These are phyloP conservation scores for Eupithecia insigniata DNA, from an alignment of 2,888 invertebrate genomes.

Conservation along the genomic window DNA sequence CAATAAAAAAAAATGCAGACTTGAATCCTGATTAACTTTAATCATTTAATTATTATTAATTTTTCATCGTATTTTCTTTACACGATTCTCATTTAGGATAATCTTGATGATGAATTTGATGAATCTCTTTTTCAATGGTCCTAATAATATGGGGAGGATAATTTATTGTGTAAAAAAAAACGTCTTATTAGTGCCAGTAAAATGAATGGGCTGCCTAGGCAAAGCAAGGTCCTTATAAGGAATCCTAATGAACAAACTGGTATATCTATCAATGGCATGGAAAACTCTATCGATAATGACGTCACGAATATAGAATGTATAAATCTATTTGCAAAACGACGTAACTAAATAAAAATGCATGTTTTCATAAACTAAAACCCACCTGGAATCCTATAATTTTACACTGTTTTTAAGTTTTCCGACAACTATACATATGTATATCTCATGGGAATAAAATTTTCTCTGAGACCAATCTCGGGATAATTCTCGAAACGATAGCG, in stretches of 20 bases:
- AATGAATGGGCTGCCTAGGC: background rate
- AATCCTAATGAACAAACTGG: slow-evolving; percentile 1
- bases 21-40: too few species aligned
- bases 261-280: slow-evolving; percentile 15
- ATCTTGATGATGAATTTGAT: background rate
- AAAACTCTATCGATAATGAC: slow-evolving; percentile 12
- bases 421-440: too few species aligned
- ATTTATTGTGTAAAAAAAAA: background rate
- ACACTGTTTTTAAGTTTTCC: too few species aligned
- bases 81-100: background rate
- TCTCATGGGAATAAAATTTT: too few species aligned
- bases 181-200: background rate
- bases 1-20: too few species aligned
- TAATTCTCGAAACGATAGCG: too few species aligned
- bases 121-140: background rate
- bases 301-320: background rate
- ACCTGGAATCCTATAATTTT: too few species aligned
- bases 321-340: background rate
- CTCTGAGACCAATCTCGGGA: too few species aligned
- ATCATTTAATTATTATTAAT: too few species aligned
- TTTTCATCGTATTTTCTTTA: background rate
- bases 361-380: too few species aligned
- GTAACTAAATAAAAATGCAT: too few species aligned
- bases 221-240: slow-evolving; percentile 15
- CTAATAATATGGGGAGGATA: background rate